Conservation (phyloP, 2,113 vertebrate genomes). For the Tautogolabrus adspersus region DNA sequence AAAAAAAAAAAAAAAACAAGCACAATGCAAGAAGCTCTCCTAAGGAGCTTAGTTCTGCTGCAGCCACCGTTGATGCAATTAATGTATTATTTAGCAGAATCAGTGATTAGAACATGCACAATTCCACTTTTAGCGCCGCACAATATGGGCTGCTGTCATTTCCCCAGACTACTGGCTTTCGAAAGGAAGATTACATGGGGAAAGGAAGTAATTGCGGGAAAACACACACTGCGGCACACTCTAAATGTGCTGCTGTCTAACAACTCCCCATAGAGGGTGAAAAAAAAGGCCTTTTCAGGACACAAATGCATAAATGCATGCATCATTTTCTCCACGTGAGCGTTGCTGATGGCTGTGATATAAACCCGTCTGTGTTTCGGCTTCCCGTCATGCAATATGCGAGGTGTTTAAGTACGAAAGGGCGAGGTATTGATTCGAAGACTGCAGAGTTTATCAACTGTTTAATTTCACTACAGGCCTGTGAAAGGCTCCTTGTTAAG, state of each 20-base stretch:
- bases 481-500: constrained; percentile 51
- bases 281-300: not conserved
- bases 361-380: constrained; percentile 2
- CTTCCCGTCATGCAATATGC: constrained; percentile 22
- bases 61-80: constrained; percentile 66
- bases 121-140: constrained; percentile 43
- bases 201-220: constrained; percentile 33
- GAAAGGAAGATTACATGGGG: constrained; percentile 54
- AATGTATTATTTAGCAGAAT: constrained; percentile 74
- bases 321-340: not conserved
- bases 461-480: constrained; percentile 64
- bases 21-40: constrained; percentile 54
- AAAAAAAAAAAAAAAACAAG: constrained; percentile 11
- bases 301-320: constrained; percentile 10
- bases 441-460: constrained; percentile 59
- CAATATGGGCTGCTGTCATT: constrained; percentile 52
- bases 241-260: constrained; percentile 18
- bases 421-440: constrained; percentile 57
- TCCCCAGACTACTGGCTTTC: constrained; percentile 29
- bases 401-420: constrained; percentile 27
- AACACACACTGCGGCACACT: constrained; percentile 2
- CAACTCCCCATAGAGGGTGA: not conserved
- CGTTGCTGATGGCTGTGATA: not conserved
- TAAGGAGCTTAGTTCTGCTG: constrained; percentile 70
- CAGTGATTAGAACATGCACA: constrained; percentile 63